Evolutionary conservation across 2,797 vertebrate genomes (phyloP).

Genomic region (Poeciliopsis presidionis): DNA sequence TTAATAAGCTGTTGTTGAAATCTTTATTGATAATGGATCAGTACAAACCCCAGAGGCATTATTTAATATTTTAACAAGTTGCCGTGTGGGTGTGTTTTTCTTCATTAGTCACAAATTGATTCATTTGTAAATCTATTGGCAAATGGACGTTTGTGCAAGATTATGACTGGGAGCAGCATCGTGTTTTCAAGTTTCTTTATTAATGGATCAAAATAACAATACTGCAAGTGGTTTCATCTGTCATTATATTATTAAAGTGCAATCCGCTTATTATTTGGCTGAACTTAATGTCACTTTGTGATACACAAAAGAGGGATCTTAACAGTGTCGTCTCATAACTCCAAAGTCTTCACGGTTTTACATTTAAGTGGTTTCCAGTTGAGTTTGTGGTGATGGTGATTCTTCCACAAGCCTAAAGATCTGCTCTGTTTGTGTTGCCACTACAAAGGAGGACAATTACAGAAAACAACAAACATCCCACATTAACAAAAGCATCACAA

Average conservation of each 20-base stretch:
- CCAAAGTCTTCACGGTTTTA: neutral
- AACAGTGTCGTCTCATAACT: conserved; percentile 14
- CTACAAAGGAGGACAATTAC: neutral
- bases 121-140: conserved; percentile 48
- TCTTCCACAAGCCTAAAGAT: neutral
- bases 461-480: neutral
- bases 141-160: conserved; percentile 50
- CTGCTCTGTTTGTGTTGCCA: neutral
- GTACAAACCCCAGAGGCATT: conserved; percentile 21
- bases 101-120: conserved; percentile 39
- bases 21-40: conserved; percentile 7
- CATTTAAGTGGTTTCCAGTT: neutral
- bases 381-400: neutral
- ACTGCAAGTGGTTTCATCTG: conserved; percentile 14
- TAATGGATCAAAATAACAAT: conserved; percentile 44
- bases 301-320: neutral
- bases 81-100: conserved; percentile 27
- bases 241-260: neutral
- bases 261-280: neutral
- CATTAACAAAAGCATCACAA: neutral
- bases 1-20: conserved; percentile 3
- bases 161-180: conserved; percentile 17
- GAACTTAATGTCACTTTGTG: neutral
- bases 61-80: conserved; percentile 19
- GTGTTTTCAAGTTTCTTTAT: conserved; percentile 48